Evolutionary conservation across 53 echinoderm and acorn worm genomes (phyloP).

Genomic region (Patiria pectinifera): DNA sequence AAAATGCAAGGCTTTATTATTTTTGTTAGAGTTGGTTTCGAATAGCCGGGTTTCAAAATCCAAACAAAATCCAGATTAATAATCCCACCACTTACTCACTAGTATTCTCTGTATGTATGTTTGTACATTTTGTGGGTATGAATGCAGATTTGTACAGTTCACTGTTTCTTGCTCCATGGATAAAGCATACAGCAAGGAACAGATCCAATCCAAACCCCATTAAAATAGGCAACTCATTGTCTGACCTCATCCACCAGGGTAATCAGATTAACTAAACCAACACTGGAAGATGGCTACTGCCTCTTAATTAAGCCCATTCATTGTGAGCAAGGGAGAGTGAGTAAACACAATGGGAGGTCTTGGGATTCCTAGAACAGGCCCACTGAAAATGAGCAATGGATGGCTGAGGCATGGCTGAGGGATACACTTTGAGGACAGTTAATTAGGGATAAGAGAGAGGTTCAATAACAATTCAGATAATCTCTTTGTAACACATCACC

Average conservation of each 20-base stretch:
- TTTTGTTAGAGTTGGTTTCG: too few relatives aligned
- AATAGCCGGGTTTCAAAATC: too few relatives aligned
- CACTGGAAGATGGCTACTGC: background rate
- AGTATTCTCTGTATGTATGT: too few relatives aligned
- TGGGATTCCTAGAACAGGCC: background rate
- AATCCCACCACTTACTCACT: too few relatives aligned
- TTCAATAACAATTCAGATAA: background rate
- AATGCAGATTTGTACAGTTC: too few relatives aligned
- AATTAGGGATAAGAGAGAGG: background rate
- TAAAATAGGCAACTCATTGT: background rate
- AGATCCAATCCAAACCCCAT: background rate
- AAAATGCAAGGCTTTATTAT: too few relatives aligned
- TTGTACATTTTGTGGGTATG: too few relatives aligned
- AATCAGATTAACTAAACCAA: slow-evolving; percentile 7
- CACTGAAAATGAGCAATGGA: background rate
- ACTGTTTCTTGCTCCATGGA: too few relatives aligned
- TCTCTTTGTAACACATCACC: too few relatives aligned
- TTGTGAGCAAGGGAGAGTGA: background rate
- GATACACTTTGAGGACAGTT: background rate
- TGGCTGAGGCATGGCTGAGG: background rate
- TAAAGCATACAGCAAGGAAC: too few relatives aligned
- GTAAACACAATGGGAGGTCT: background rate
- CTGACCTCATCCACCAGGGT: background rate
- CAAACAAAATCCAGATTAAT: too few relatives aligned
- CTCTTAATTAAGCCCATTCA: slow-evolving; percentile 2